These are phyloP conservation scores for Tachysurus fulvidraco DNA, from an alignment of 2,113 vertebrate genomes.

Conservation along the genomic window DNA sequence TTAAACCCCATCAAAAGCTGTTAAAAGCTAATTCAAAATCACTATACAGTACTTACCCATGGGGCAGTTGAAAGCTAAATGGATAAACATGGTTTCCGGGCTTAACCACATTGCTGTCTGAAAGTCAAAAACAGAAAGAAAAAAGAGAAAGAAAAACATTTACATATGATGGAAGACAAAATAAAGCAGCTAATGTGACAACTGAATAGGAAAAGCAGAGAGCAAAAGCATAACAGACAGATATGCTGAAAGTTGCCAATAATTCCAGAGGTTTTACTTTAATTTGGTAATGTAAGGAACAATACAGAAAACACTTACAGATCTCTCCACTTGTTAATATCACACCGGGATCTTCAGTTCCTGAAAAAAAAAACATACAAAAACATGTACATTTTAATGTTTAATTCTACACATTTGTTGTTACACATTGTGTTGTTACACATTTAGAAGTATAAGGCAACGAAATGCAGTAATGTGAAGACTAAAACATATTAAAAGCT, in stretches of 20 bases:
- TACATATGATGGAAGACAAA: not conserved
- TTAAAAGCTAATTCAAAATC: not conserved
- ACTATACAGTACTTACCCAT: constrained; percentile 61
- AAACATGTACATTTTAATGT: not conserved
- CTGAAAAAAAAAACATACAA: constrained; percentile 46
- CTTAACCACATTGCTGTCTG: constrained; percentile 55
- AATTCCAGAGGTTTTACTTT: not conserved
- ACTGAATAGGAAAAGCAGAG: not conserved
- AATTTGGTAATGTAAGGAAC: not conserved
- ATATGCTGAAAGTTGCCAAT: not conserved
- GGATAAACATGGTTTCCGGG: constrained; percentile 66
- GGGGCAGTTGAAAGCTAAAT: constrained; percentile 67
- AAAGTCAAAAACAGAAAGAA: not conserved
- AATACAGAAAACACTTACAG: constrained; percentile 31
- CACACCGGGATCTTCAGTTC: constrained; percentile 9
- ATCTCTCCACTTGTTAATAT: constrained; percentile 37
- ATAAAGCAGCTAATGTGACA: not conserved
- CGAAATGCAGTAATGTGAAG: not conserved
- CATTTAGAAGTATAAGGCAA: no score
- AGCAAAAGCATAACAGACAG: not conserved
- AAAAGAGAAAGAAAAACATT: not conserved
- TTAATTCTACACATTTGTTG: no score
- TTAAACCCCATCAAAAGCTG: not conserved
- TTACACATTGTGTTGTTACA: no score
- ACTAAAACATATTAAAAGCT: constrained; percentile 1